These are phyloP conservation scores for Leucophenga maculata DNA, from an alignment of 2,888 invertebrate genomes.

Conservation along the genomic window DNA sequence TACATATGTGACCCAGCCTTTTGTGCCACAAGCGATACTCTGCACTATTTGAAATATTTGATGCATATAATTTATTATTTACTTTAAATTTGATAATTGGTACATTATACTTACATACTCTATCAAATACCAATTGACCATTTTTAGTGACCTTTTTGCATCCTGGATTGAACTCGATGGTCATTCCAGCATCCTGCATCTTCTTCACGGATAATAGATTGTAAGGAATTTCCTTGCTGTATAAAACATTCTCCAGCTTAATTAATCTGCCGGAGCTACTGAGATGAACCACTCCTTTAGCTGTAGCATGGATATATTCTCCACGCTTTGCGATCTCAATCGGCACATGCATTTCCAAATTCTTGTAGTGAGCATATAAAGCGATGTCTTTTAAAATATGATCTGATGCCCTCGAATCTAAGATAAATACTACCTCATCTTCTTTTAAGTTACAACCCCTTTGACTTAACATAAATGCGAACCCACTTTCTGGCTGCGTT, in stretches of 20 bases:
- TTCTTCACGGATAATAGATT: slow-evolving; percentile 61
- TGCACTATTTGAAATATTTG: slow-evolving; percentile 8
- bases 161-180: too few species aligned
- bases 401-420: slow-evolving; percentile 31
- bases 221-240: slow-evolving; percentile 56
- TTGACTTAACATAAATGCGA: too few species aligned
- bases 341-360: slow-evolving; percentile 32
- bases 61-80: slow-evolving; percentile 13
- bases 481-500: too few species aligned
- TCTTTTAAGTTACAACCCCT: too few species aligned
- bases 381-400: slow-evolving; percentile 34
- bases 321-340: slow-evolving; percentile 56
- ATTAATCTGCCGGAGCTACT: too few species aligned
- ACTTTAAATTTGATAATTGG: slow-evolving; percentile 35
- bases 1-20: slow-evolving; percentile 42
- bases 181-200: too few species aligned
- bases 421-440: too few species aligned
- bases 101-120: slow-evolving; percentile 34
- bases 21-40: slow-evolving; percentile 41
- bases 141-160: slow-evolving; percentile 55
- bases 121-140: slow-evolving; percentile 34
- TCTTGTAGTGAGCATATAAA: slow-evolving; percentile 16
- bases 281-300: too few species aligned
- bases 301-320: too few species aligned
- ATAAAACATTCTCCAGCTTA: slow-evolving; percentile 42